Evolutionary conservation across 2,797 vertebrate species (phyloP).

Genomic region (Coluber constrictor): DNA sequence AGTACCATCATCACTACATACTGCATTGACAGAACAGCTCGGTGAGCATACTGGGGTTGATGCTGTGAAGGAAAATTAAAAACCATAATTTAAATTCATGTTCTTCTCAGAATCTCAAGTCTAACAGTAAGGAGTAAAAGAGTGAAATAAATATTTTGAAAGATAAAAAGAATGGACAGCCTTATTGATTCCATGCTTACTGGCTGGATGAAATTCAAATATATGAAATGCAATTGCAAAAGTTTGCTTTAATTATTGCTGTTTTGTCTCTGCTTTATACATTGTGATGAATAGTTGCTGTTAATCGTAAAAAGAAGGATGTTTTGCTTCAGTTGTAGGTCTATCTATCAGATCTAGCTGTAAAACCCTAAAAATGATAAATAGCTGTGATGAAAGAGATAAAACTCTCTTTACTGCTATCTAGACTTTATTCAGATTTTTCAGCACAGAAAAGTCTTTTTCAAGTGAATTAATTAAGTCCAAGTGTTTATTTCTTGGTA

Average conservation of each 20-base stretch:
- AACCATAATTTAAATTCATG: not conserved
- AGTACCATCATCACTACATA: constrained; percentile 83
- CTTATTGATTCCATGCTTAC: not conserved
- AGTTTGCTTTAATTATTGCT: not conserved
- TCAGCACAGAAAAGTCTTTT: not conserved
- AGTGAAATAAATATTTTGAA: not conserved
- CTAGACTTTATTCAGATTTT: not conserved
- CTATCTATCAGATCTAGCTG: not conserved
- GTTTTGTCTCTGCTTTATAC: not conserved
- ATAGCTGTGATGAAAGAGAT: not conserved
- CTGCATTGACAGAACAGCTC: constrained; percentile 77
- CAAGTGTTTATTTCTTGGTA: not conserved
- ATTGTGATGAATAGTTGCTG: not conserved
- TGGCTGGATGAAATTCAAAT: not conserved
- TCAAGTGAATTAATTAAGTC: not conserved
- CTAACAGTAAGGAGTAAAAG: not conserved
- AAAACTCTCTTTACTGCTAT: not conserved
- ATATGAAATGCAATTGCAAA: not conserved
- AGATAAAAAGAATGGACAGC: not conserved
- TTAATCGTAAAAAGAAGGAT: not conserved
- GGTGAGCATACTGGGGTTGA: constrained; percentile 74
- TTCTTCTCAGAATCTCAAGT: not conserved
- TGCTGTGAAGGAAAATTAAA: constrained; percentile 64
- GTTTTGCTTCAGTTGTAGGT: not conserved
- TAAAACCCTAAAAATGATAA: not conserved